Evolutionary conservation across 1,140 invertebrate species (phyloP).

Genomic region (fruit fly (Drosophila melanogaster)): DNA sequence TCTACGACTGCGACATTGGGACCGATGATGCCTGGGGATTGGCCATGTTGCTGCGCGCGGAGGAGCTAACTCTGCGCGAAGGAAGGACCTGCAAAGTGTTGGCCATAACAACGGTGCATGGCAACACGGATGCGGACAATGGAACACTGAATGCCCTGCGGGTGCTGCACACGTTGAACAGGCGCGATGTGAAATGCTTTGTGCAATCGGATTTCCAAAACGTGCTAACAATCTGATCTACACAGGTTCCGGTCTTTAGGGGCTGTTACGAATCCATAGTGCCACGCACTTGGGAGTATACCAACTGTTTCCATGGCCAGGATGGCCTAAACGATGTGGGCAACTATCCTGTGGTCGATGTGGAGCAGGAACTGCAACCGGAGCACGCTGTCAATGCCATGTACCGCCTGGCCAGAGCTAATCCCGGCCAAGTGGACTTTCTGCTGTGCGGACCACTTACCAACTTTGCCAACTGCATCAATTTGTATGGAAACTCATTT

Average conservation of each 20-base stretch:
- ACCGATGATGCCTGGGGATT: constrained; percentile 88
- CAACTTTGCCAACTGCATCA: constrained; percentile 90
- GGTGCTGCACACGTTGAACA: constrained; percentile 85
- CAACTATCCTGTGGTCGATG: constrained; percentile 23
- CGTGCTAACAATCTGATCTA: neutral
- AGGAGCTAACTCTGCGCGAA: constrained; percentile 52
- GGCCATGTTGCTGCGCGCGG: constrained; percentile 86
- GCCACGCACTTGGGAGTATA: constrained; percentile 21
- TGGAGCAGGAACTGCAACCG: constrained; percentile 17
- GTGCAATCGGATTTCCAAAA: constrained; percentile 2
- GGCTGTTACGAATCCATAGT: constrained; percentile 85
- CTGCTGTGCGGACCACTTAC: constrained; percentile 88
- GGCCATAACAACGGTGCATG: constrained; percentile 88
- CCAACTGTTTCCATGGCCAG: constrained; percentile 79
- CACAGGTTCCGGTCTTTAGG: constrained; percentile 88
- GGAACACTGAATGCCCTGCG: constrained; percentile 87
- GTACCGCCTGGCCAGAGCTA: constrained; percentile 84
- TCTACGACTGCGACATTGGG: constrained; percentile 88
- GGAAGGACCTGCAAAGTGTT: constrained; percentile 85
- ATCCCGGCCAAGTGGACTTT: constrained; percentile 38
- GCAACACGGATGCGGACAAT: constrained; percentile 86
- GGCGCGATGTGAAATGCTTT: constrained; percentile 84
- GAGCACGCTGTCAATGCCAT: constrained; percentile 83
- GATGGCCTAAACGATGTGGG: constrained; percentile 88
- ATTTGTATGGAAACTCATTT: constrained; percentile 88